Percentiles rank a stretch among this genome's conserved stretches.
Evolutionary conservation across 2,888 invertebrate species (phyloP).

Genomic region (Andricus quercusramuli): DNA sequence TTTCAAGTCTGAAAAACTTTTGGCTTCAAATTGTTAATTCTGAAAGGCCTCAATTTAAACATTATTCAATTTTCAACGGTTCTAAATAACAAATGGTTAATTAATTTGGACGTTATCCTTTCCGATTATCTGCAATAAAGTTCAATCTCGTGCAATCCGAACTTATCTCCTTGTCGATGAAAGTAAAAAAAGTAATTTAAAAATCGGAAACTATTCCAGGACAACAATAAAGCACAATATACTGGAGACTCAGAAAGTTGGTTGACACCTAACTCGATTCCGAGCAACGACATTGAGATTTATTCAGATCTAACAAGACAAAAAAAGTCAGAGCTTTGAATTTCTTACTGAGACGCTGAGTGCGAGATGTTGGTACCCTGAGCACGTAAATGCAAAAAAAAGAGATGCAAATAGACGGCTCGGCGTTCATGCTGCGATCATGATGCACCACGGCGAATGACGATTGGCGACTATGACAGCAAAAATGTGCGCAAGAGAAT

Average conservation of each 20-base stretch:
- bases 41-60: too few relatives aligned
- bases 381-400: slow-evolving; percentile 72
- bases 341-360: slow-evolving; percentile 47
- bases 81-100: too few relatives aligned
- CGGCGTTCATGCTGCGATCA: slow-evolving; percentile 65
- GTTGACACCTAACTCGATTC: slow-evolving; percentile 18
- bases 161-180: background rate
- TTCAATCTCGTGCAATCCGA: background rate
- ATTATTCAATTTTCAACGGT: too few relatives aligned
- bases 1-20: too few relatives aligned
- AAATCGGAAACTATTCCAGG: background rate
- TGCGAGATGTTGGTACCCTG: slow-evolving; percentile 54
- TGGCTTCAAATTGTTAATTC: too few relatives aligned
- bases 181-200: background rate
- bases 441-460: slow-evolving; percentile 49
- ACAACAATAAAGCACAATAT: background rate
- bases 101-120: too few relatives aligned
- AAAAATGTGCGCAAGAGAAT: slow-evolving; percentile 52
- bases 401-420: slow-evolving; percentile 73
- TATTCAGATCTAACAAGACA: slow-evolving; percentile 12
- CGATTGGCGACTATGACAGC: slow-evolving; percentile 60
- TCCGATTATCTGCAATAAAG: too few relatives aligned
- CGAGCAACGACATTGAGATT: background rate
- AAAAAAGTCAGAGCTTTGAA: slow-evolving; percentile 14
- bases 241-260: background rate